These are phyloP conservation scores for Molorchus minor DNA, from an alignment of 2,888 invertebrate genomes.

Conservation along the genomic window DNA sequence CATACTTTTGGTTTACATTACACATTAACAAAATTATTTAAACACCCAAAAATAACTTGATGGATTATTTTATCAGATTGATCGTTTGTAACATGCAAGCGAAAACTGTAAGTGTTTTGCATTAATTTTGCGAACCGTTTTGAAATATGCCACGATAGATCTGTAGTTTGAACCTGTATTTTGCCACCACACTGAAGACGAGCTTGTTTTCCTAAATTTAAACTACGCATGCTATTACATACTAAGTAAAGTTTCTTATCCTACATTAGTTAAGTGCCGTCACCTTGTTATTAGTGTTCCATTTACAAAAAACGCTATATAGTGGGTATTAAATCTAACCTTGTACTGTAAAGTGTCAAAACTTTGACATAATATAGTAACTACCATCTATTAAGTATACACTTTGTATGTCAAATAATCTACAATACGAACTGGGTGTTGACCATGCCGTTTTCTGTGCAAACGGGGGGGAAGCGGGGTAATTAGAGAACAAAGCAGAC, in stretches of 20 bases:
- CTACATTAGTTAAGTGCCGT: slow-evolving; percentile 63
- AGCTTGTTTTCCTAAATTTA: slow-evolving; percentile 53
- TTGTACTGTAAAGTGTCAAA: slow-evolving; percentile 61
- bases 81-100: slow-evolving; percentile 7
- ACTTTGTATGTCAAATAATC: slow-evolving; percentile 51
- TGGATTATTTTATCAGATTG: slow-evolving; percentile 7
- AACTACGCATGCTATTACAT: slow-evolving; percentile 53
- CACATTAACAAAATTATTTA: no score
- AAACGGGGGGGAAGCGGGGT: no score
- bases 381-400: slow-evolving; percentile 58
- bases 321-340: slow-evolving; percentile 58
- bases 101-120: slow-evolving; percentile 15
- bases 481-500: slow-evolving; percentile 10
- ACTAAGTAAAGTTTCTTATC: slow-evolving; percentile 58
- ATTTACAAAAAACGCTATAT: slow-evolving; percentile 60
- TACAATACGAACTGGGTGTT: slow-evolving; percentile 42
- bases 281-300: slow-evolving; percentile 62
- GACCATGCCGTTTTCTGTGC: slow-evolving; percentile 30
- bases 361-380: slow-evolving; percentile 53
- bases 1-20: no score
- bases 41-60: neutral
- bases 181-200: slow-evolving; percentile 63
- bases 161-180: slow-evolving; percentile 58
- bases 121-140: slow-evolving; percentile 44
- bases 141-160: slow-evolving; percentile 59